Evolutionary conservation across 2,113 vertebrate species (phyloP).

Genomic region (Clarias batrachus): DNA sequence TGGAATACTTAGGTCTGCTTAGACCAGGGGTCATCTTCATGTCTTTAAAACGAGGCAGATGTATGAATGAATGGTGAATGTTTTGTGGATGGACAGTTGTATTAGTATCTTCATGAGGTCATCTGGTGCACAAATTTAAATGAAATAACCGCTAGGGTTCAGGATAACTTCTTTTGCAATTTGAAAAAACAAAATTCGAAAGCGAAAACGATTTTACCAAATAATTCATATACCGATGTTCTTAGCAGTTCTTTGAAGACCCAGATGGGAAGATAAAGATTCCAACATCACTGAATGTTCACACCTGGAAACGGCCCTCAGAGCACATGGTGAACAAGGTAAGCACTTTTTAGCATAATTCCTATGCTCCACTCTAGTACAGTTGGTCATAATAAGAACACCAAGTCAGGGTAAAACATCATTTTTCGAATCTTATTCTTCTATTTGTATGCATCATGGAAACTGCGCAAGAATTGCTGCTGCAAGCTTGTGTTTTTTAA

Average conservation of each 20-base stretch:
- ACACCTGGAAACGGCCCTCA: slow-evolving; percentile 85
- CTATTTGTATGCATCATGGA: neutral
- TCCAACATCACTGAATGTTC: slow-evolving; percentile 78
- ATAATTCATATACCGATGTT: slow-evolving; percentile 13
- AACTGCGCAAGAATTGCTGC: neutral
- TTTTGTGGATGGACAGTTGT: neutral
- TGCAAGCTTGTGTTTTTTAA: too few relatives aligned
- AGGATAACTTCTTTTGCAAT: neutral
- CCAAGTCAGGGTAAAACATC: neutral
- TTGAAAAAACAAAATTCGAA: neutral
- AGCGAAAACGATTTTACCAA: neutral
- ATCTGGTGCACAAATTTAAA: neutral
- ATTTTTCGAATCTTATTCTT: neutral
- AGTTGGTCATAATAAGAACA: neutral
- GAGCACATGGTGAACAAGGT: slow-evolving; percentile 80
- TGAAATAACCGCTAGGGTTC: neutral
- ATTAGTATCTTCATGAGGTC: neutral
- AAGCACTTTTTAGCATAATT: slow-evolving; percentile 6
- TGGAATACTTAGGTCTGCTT: neutral
- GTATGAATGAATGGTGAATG: neutral
- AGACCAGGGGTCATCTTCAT: neutral
- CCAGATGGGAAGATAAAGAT: slow-evolving; percentile 85
- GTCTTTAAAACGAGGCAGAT: neutral
- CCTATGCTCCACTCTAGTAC: neutral
- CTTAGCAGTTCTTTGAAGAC: slow-evolving; percentile 83